Evolutionary conservation across 2,113 vertebrate genomes (phyloP), one percentile per base, ranked within the genome.

Genomic region (Grammomys surdaster): DNA sequence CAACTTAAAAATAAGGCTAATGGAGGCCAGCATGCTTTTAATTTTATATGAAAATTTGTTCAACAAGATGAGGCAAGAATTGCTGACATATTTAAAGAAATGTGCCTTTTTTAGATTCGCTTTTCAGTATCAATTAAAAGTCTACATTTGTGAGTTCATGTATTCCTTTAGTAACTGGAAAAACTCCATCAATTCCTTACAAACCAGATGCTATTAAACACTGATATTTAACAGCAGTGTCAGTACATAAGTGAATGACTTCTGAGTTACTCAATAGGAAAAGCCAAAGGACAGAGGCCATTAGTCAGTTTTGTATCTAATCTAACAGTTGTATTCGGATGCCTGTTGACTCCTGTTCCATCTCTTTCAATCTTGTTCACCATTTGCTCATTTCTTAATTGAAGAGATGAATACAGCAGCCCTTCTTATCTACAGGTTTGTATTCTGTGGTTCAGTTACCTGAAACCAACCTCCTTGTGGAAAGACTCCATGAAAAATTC

Each of bases 241-340:
- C 46, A 82, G 28, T 70, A 75, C 28, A 89, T n/a, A 89, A 89
- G n/a, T 13, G 89, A 91, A 91, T 46, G 10, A 85, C 93, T 94
- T 96, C 54, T 92, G 77, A 93, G 46, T 40, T 43, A 81, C 51
- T 75, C 26, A 81, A 76, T 65, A 93, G 43, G 88, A 95, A 85
- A 36, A 56, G 0, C 28, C n/a, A 31, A 89, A 92, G 69, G 78
- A 46, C 63, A 72, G 31, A 92, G n/a, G 51, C 82, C n/a, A 81
- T 89, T 67, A 48, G 46, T 80, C 46, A 90, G 58, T 56, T 95
- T 92, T 88, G 40, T 60, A 81, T 93, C 51, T 91, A 91, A 85
- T 19, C 5, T 84, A 88, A 54, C 19, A 60, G 54, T 81, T 91
- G 26, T 40, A 73, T 86, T 94, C 9, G 88, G 94, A 91, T 92